Conservation (phyloP, 2,797 vertebrate genomes). For the Pseudochirops cupreus region DNA sequence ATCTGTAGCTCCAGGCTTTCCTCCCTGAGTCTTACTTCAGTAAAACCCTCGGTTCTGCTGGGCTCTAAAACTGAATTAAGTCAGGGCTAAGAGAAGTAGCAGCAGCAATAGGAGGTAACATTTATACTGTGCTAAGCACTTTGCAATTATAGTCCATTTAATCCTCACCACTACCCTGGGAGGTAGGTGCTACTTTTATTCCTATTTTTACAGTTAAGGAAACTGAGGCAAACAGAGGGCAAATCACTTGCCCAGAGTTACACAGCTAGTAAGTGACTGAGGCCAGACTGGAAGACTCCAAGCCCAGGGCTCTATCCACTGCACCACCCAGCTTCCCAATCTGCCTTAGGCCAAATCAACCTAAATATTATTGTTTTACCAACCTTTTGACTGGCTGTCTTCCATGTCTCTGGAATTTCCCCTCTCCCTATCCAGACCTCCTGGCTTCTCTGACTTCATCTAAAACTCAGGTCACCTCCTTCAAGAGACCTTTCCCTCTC, state of each 20-base stretch:
- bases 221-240: background rate
- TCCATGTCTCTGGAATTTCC: background rate
- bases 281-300: background rate
- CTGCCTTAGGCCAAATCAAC: background rate
- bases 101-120: background rate
- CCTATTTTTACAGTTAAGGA: background rate
- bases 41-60: background rate
- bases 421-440: background rate
- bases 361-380: background rate
- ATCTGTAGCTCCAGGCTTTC: background rate
- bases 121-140: background rate
- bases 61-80: background rate
- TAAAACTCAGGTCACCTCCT: background rate
- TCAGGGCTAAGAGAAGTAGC: background rate
- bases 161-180: background rate
- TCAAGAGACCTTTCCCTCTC: background rate
- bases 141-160: background rate
- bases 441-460: background rate
- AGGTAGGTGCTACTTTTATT: background rate
- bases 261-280: background rate
- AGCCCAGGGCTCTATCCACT: background rate
- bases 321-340: background rate
- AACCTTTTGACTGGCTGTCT: background rate
- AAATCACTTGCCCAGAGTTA: background rate
- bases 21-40: background rate